phyloP scores from a whole-genome alignment of 2,888 invertebrate genomes.

The Ophion slaviceki region DNA sequence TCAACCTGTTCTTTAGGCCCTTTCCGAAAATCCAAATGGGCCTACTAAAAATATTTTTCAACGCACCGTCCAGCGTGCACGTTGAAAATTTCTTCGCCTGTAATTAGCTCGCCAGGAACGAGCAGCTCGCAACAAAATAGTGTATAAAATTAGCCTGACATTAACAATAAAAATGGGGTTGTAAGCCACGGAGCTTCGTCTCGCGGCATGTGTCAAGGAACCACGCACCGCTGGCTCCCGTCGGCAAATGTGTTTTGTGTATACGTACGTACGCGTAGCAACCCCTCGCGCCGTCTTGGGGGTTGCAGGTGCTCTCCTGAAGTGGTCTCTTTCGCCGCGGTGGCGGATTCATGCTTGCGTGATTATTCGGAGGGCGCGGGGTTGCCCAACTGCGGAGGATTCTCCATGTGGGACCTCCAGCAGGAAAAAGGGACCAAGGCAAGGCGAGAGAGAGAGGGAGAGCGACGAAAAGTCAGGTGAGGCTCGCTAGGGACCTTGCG shows the following conservation, averaged over 20 bases:
- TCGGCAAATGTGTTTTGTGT: constrained; percentile 44
- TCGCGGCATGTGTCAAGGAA: constrained; percentile 78
- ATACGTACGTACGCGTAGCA: constrained; percentile 50
- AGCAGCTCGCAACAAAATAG: background rate
- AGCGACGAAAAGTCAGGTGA: background rate
- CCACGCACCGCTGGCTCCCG: constrained; percentile 77
- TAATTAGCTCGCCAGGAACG: background rate
- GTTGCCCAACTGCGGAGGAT: constrained; percentile 57
- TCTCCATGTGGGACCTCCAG: constrained; percentile 59
- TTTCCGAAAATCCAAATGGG: too few relatives aligned
- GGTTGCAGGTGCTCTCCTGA: constrained; percentile 79
- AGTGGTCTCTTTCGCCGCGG: constrained; percentile 69
- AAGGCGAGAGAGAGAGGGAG: background rate
- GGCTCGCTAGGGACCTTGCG: constrained; percentile 41
- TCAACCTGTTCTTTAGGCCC: too few relatives aligned
- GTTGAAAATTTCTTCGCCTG: background rate
- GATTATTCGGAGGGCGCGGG: constrained; percentile 73
- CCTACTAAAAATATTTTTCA: too few relatives aligned
- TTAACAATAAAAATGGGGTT: background rate
- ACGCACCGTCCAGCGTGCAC: too few relatives aligned
- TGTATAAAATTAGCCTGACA: background rate
- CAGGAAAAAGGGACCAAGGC: constrained; percentile 15
- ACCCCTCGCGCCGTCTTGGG: constrained; percentile 78
- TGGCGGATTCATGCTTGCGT: constrained; percentile 82
- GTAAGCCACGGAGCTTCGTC: background rate